These are phyloP conservation scores for Watsonalla cultraria DNA, from an alignment of 2,888 invertebrate genomes.

Conservation along the genomic window DNA sequence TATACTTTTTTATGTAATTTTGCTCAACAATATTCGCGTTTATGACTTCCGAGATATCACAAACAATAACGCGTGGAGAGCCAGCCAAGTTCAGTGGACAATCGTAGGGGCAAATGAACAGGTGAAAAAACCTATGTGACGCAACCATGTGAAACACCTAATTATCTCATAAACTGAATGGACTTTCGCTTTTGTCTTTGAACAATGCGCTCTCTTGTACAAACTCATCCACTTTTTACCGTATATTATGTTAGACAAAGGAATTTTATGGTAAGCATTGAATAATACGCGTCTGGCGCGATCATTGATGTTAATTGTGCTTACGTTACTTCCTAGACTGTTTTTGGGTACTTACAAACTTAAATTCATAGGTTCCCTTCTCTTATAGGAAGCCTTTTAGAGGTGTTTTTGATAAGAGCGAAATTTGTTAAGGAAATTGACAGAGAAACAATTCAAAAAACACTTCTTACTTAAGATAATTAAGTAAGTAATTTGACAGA, in stretches of 20 bases:
- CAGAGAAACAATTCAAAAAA: too few species aligned
- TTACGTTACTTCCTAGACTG: not conserved
- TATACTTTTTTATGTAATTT: not conserved
- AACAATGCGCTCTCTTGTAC: constrained; percentile 61
- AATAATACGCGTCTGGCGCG: not conserved
- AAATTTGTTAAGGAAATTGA: too few species aligned
- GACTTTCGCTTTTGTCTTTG: constrained; percentile 75
- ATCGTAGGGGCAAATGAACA: constrained; percentile 52
- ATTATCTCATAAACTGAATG: constrained; percentile 72
- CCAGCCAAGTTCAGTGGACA: constrained; percentile 48
- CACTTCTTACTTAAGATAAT: too few species aligned
- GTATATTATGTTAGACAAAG: constrained; percentile 39
- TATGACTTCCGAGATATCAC: constrained; percentile 45
- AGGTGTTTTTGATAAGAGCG: too few species aligned
- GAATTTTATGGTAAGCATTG: constrained; percentile 20
- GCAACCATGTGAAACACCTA: constrained; percentile 70
- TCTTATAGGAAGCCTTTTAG: not conserved
- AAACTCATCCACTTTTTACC: constrained; percentile 56
- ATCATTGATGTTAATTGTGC: not conserved
- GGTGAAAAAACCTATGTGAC: constrained; percentile 51
- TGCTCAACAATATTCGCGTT: constrained; percentile 5
- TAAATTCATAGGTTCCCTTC: too few species aligned
- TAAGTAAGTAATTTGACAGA: too few species aligned
- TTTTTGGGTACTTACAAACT: not conserved
- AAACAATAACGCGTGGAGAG: constrained; percentile 23